Evolutionary conservation across 2,888 invertebrate genomes (phyloP), one percentile per base, ranked within the genome.

Genomic region (Ectemnius cavifrons): DNA sequence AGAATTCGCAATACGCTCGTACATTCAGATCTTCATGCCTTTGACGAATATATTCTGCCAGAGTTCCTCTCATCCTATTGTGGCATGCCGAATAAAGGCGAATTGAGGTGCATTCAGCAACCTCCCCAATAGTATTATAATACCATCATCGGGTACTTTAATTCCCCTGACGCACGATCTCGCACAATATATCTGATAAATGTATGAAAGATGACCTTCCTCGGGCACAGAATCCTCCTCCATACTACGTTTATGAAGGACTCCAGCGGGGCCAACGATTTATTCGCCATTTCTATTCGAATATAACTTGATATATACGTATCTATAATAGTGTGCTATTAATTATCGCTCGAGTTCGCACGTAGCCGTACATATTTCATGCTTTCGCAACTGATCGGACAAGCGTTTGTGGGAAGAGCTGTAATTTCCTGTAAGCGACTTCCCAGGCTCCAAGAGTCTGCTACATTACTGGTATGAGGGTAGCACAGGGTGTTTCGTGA

Each of bases 261-360:
- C 37, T 37, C 37, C 11, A 11, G 5, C 37, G 37, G 37, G 37
- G 37, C 37, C 11, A 37, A 8, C 8, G 37, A 37, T 16, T 63
- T n/a, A 49, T 8, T 46, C 49, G 61, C 37, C 61, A 16, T 16
- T 4, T 23, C n/a, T n/a, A 62, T 20, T 62, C 61, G 45, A 62
- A 45, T 62, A 62, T 45, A 6, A 8, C 18, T 72, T 11, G 37
- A 37, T 37, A 37, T 37, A 37, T 37, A 2, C 37, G 1, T 72
- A 52, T 18, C 58, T 46, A 20, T 20, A 63, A 77, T 74, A 74
- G 68, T 68, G 49, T 45, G 68, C 8, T 18, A 77, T n/a, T 20
- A 56, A 67, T 16, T 45, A 63, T 45, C 58, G 45, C 52, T 16
- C 45, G 60, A 62, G 52, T 14, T 16, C 16, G 52, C 16, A 52